A percentile compares a stretch with the other conserved stretches of the same genome.
phyloP scores from a whole-genome alignment of 2,797 vertebrate species.

The Cyprinodon diabolis region DNA sequence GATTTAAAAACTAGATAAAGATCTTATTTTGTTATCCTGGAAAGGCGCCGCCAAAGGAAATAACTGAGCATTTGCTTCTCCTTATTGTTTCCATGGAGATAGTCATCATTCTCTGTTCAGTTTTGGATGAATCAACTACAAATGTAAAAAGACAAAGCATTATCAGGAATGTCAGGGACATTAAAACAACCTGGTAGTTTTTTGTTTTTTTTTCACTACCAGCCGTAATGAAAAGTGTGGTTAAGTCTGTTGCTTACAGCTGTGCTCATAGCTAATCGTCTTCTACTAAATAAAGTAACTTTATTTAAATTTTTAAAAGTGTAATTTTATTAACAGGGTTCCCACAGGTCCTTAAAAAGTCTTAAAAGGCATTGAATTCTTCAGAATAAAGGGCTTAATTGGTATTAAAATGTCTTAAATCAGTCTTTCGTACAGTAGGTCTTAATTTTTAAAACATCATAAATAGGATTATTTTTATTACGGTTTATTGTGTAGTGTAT shows the following conservation, averaged over 20 bases:
- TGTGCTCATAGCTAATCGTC: too few relatives aligned
- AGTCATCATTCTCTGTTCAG: constrained; percentile 3
- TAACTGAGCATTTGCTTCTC: constrained; percentile 22
- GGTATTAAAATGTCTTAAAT: too few relatives aligned
- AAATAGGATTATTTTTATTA: too few relatives aligned
- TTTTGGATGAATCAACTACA: neutral
- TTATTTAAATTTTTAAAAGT: neutral
- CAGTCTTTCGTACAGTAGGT: too few relatives aligned
- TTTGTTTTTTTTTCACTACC: neutral
- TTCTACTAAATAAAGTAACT: neutral
- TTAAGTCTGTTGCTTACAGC: neutral
- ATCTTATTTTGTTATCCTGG: constrained; percentile 13
- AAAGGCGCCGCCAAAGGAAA: constrained; percentile 20
- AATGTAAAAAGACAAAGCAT: neutral
- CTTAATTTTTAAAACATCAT: too few relatives aligned
- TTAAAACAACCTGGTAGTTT: neutral
- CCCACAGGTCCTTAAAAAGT: too few relatives aligned
- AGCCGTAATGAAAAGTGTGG: neutral
- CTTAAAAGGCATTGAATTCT: too few relatives aligned
- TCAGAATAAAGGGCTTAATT: too few relatives aligned
- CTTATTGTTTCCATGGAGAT: constrained; percentile 60
- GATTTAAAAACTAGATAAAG: neutral
- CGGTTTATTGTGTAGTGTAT: too few relatives aligned
- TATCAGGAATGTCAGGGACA: neutral
- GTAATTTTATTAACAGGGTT: neutral